A percentile compares a stretch with the other conserved stretches of the same genome.
Conservation (phyloP, 2,113 vertebrate species). For the Pavo muticus region DNA sequence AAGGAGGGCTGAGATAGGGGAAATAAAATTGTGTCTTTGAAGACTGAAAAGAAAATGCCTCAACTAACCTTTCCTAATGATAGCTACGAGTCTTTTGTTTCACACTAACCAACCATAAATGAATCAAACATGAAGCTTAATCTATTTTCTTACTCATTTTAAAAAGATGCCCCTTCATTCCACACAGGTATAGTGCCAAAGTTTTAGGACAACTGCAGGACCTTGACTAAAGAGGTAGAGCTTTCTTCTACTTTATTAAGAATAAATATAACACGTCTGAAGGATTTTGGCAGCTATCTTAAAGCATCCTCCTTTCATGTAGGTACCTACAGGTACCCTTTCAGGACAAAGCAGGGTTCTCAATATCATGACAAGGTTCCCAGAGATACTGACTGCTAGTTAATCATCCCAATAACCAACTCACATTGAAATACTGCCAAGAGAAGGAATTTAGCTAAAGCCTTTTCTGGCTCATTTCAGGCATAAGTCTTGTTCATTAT, state of each 20-base stretch:
- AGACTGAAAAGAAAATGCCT: neutral
- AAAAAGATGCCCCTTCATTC: neutral
- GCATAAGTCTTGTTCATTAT: neutral
- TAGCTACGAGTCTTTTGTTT: neutral
- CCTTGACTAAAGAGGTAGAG: neutral
- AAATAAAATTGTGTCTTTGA: neutral
- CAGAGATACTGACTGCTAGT: neutral
- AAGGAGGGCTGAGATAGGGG: neutral
- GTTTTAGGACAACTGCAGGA: neutral
- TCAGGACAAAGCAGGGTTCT: neutral
- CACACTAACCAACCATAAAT: neutral
- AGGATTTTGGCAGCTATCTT: neutral
- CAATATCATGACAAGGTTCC: neutral
- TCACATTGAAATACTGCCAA: neutral
- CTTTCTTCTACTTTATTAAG: neutral
- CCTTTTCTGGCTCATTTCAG: neutral
- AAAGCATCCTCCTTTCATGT: neutral
- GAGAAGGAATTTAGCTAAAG: neutral
- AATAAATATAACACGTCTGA: neutral
- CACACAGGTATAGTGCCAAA: neutral
- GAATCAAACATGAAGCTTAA: neutral
- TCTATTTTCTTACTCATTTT: neutral
- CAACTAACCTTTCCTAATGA: neutral
- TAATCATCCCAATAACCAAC: neutral
- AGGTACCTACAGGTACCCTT: neutral